Conservation (phyloP, 2,888 invertebrate genomes). For the Prosapia bicincta region DNA sequence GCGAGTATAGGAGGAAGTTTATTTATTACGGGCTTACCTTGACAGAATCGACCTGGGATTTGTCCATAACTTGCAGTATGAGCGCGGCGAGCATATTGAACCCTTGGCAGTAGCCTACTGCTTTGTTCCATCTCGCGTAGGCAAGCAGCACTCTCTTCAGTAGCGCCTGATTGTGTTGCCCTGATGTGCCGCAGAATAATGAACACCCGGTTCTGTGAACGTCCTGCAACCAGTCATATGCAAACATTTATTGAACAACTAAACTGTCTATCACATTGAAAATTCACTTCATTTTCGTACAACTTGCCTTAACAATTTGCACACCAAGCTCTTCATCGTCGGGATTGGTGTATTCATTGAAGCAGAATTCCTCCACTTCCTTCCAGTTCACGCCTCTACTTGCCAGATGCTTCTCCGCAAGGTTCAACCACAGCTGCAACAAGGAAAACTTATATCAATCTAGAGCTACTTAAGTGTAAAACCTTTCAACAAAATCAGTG, state of each 20-base stretch:
- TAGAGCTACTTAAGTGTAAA: too few relatives aligned
- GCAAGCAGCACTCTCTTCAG: conserved; percentile 90
- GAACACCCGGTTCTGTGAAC: conserved; percentile 96
- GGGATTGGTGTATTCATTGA: conserved; percentile 89
- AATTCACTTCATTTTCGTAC: too few relatives aligned
- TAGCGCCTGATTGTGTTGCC: conserved; percentile 90
- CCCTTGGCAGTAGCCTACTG: conserved; percentile 94
- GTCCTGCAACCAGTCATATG: too few relatives aligned
- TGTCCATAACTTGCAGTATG: conserved; percentile 93
- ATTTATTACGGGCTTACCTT: too few relatives aligned
- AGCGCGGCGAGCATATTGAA: conserved; percentile 97
- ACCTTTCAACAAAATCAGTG: too few relatives aligned
- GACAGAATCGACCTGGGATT: conserved; percentile 88
- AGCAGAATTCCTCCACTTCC: conserved; percentile 80
- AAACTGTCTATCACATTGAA: too few relatives aligned
- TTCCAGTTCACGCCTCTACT: conserved; percentile 77
- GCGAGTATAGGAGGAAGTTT: too few relatives aligned
- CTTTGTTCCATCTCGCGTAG: conserved; percentile 96
- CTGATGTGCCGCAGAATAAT: conserved; percentile 89
- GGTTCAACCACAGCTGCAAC: conserved; percentile 82
- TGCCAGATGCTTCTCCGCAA: conserved; percentile 85
- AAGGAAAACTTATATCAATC: too few relatives aligned
- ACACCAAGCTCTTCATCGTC: conserved; percentile 94
- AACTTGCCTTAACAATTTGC: conserved; percentile 89
- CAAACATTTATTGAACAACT: too few relatives aligned